Evolutionary conservation across 2,797 vertebrate genomes (phyloP).

Genomic region (Sebastes umbrosus): DNA sequence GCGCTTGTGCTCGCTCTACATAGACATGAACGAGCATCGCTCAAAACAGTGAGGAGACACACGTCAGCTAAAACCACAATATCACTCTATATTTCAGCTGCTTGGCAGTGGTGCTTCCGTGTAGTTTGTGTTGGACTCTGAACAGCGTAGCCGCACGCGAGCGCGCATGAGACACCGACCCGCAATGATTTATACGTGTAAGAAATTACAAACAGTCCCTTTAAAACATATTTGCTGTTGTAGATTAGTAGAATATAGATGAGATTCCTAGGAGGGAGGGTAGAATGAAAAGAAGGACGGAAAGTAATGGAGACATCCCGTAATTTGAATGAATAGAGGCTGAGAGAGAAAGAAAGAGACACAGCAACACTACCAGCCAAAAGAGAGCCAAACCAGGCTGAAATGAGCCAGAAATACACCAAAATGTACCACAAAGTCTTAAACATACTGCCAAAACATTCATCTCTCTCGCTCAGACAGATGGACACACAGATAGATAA

Average conservation of each 20-base stretch:
- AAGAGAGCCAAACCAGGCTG: not conserved
- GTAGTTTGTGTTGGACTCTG: no score
- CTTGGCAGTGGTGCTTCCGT: no score
- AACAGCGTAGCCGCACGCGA: no score
- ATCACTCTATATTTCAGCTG: no score
- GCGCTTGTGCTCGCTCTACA: no score
- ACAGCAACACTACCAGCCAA: slow-evolving; percentile 2
- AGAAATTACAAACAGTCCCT: no score
- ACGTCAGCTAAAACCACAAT: no score
- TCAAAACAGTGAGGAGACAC: no score
- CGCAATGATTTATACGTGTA: no score
- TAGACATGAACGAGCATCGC: no score
- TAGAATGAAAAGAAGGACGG: not conserved
- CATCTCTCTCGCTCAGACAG: not conserved
- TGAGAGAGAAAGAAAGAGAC: not conserved
- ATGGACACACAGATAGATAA: not conserved
- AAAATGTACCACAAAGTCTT: not conserved
- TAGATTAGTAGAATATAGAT: not conserved
- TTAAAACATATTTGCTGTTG: not conserved
- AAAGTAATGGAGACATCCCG: not conserved
- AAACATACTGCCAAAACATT: not conserved
- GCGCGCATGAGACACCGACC: no score
- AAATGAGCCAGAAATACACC: not conserved
- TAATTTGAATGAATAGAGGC: not conserved
- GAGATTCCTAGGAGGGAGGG: no score